These are phyloP conservation scores for Lysandra bellargus DNA, from an alignment of 2,888 invertebrate genomes.

Conservation along the genomic window DNA sequence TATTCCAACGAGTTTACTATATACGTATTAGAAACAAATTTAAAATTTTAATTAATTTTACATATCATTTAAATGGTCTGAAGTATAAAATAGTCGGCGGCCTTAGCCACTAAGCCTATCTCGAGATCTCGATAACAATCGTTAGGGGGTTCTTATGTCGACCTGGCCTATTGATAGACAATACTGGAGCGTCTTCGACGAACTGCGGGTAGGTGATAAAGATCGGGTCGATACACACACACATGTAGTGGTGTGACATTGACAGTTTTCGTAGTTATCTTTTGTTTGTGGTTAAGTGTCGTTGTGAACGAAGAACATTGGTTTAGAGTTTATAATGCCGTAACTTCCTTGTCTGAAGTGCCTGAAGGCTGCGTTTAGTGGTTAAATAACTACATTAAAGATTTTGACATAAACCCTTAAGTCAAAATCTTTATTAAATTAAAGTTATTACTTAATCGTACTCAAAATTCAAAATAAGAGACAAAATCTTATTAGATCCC, in stretches of 20 bases:
- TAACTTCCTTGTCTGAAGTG: neutral
- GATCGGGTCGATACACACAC: slow-evolving; percentile 20
- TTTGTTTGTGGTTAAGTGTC: slow-evolving; percentile 12
- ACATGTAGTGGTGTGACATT: neutral
- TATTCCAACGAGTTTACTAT: neutral
- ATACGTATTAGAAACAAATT: neutral
- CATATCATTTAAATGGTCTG: slow-evolving; percentile 5
- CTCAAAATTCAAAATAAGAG: too few species aligned
- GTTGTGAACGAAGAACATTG: neutral
- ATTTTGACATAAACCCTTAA: too few species aligned
- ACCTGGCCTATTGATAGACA: slow-evolving; percentile 40
- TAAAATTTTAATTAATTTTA: neutral
- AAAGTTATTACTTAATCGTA: too few species aligned
- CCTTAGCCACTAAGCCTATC: slow-evolving; percentile 13
- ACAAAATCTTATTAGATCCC: neutral
- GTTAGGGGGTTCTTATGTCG: slow-evolving; percentile 41
- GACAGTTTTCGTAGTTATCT: slow-evolving; percentile 21
- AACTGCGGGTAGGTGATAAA: slow-evolving; percentile 27
- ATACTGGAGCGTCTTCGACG: slow-evolving; percentile 30
- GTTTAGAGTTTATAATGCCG: neutral
- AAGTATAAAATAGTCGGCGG: slow-evolving; percentile 1
- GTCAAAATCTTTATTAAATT: too few species aligned
- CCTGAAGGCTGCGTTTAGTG: neutral
- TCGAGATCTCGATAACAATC: slow-evolving; percentile 38
- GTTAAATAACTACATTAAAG: too few species aligned